phyloP scores from a whole-genome alignment of 2,113 vertebrate species.

The Triplophysa tibetana region DNA sequence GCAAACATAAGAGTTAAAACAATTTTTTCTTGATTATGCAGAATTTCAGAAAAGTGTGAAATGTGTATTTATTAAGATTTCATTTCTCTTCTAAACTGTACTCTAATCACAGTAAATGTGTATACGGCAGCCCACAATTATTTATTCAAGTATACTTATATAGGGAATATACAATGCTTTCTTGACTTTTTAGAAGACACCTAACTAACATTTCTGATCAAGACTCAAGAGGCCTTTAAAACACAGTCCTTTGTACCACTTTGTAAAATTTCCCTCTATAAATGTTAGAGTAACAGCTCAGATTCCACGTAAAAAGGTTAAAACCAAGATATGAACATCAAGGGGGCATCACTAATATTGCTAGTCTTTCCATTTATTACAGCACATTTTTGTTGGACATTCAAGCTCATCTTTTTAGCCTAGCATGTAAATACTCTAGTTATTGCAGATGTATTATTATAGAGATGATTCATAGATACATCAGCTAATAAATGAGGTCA shows the following conservation, averaged over 20 bases:
- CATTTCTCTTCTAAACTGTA: too few species aligned
- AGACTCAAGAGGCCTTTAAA: constrained; percentile 6
- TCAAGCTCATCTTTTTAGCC: neutral
- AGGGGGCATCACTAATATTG: neutral
- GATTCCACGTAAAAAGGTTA: neutral
- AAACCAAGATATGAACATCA: neutral
- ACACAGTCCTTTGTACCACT: constrained; percentile 54
- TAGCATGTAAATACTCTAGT: neutral
- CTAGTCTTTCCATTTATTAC: neutral
- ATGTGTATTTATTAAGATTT: too few species aligned
- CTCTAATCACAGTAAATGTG: neutral
- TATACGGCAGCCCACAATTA: neutral
- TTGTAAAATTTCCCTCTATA: neutral
- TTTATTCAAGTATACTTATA: neutral
- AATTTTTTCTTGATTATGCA: neutral
- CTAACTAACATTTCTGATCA: neutral
- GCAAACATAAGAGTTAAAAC: neutral
- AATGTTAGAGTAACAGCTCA: neutral
- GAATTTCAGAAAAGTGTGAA: neutral
- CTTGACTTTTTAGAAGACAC: neutral
- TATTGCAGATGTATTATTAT: neutral
- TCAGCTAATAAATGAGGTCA: constrained; percentile 27
- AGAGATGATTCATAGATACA: neutral
- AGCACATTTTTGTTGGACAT: neutral
- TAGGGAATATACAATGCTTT: neutral